A percentile compares a stretch with the other conserved stretches of the same genome.
phyloP scores from a whole-genome alignment of 1,140 invertebrate species.

The Epicauta chinensis region DNA sequence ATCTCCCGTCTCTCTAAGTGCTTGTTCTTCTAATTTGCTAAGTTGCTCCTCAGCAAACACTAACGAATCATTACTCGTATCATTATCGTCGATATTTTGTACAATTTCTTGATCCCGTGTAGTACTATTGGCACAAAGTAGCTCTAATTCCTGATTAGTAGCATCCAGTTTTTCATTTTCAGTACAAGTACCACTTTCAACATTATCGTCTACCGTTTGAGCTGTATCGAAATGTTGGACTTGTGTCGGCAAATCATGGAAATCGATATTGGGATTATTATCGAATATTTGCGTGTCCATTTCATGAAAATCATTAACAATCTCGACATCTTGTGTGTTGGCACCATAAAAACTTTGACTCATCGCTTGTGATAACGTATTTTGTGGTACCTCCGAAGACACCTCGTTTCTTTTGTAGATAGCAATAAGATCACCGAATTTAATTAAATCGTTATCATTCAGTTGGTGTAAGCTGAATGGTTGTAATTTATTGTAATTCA shows the following conservation, averaged over 20 bases:
- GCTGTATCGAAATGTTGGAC: background rate
- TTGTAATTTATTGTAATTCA: slow-evolving; percentile 22
- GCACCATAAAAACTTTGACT: slow-evolving; percentile 23
- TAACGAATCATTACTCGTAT: no score
- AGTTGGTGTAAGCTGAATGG: slow-evolving; percentile 31
- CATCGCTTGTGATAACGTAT: slow-evolving; percentile 8
- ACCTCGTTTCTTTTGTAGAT: slow-evolving; percentile 12
- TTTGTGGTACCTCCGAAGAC: no score
- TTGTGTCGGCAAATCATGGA: slow-evolving; percentile 11
- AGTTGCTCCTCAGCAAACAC: no score
- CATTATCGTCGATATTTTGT: no score
- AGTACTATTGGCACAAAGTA: no score
- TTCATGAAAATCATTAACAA: background rate
- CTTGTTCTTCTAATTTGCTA: no score
- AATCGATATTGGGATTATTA: slow-evolving; percentile 1
- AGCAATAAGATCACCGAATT: slow-evolving; percentile 25
- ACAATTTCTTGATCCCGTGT: no score
- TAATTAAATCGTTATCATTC: slow-evolving; percentile 21
- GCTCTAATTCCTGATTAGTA: no score
- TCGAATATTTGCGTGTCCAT: slow-evolving; percentile 3
- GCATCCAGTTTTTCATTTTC: no score
- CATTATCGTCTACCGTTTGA: background rate
- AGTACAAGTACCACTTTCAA: no score
- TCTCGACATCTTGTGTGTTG: slow-evolving; percentile 19
- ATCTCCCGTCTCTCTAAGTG: no score